Conservation (phyloP, 2,888 invertebrate genomes). For the Drosophila eohydei region DNA sequence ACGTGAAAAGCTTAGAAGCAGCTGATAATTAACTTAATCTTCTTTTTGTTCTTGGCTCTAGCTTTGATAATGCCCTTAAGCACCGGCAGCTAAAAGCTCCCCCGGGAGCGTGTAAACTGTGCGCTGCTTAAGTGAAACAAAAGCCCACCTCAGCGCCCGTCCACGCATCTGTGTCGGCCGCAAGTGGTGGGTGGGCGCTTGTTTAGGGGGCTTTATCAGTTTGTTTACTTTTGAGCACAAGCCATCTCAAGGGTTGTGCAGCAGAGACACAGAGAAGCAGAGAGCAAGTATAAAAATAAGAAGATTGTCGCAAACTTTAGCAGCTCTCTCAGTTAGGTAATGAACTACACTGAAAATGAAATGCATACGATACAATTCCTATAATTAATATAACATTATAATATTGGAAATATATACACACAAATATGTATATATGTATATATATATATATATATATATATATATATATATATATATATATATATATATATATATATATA, state of each 20-base stretch:
- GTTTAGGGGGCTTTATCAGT: conserved; percentile 20
- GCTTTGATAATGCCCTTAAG: conserved; percentile 21
- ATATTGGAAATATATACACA: background rate
- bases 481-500: too few relatives aligned
- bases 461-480: too few relatives aligned
- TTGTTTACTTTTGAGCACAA: conserved; percentile 53
- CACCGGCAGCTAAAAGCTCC: conserved; percentile 35
- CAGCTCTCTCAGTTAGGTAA: conserved; percentile 10
- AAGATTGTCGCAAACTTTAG: conserved; percentile 11
- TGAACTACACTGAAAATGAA: too few relatives aligned
- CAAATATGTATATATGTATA: background rate
- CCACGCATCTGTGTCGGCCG: background rate
- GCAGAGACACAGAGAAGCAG: background rate
- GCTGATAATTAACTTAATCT: conserved; percentile 33
- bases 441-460: too few relatives aligned
- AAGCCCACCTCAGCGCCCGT: background rate
- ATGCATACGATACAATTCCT: too few relatives aligned
- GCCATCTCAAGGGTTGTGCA: background rate
- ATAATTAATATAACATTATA: too few relatives aligned
- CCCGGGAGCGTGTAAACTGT: conserved; percentile 32
- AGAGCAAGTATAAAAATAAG: background rate
- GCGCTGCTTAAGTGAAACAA: conserved; percentile 43
- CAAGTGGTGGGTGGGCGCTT: background rate
- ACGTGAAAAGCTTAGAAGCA: background rate
- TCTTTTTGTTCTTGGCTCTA: background rate